Conservation (phyloP, 2,113 vertebrate genomes). For the Psettodes erumei region DNA sequence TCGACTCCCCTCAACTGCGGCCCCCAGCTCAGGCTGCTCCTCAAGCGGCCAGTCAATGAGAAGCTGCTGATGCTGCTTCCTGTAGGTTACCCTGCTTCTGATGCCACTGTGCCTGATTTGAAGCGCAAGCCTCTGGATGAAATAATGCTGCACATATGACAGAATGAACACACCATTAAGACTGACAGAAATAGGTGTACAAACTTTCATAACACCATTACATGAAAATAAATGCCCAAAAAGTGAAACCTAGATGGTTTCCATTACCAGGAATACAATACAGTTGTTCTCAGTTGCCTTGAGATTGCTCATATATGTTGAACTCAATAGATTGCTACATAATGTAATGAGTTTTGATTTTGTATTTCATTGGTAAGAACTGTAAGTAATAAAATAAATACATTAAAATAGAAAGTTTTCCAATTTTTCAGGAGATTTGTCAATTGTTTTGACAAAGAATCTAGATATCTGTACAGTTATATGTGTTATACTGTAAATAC, state of each 20-base stretch:
- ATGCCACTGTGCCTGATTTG: slow-evolving; percentile 89
- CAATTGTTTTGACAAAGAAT: too few relatives aligned
- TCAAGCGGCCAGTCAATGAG: slow-evolving; percentile 89
- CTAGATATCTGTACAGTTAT: too few relatives aligned
- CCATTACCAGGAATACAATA: not conserved
- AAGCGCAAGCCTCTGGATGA: slow-evolving; percentile 87
- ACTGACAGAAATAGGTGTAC: not conserved
- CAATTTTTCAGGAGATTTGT: too few relatives aligned
- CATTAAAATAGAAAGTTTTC: too few relatives aligned
- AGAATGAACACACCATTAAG: not conserved
- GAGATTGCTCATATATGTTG: too few relatives aligned
- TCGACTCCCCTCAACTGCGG: slow-evolving; percentile 96
- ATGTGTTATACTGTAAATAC: too few relatives aligned
- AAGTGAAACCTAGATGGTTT: not conserved
- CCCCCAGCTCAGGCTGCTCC: slow-evolving; percentile 87
- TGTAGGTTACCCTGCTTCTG: slow-evolving; percentile 88
- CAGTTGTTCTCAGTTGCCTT: not conserved
- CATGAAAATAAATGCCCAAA: not conserved
- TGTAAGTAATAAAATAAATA: too few relatives aligned
- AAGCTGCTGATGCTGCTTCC: slow-evolving; percentile 95
- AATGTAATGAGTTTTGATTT: too few relatives aligned
- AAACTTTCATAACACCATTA: not conserved
- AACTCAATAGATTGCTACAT: too few relatives aligned
- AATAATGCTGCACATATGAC: slow-evolving; percentile 87
- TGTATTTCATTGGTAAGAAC: too few relatives aligned